Evolutionary conservation across 2,113 vertebrate species (phyloP).

Genomic region (Calidris pygmaea): DNA sequence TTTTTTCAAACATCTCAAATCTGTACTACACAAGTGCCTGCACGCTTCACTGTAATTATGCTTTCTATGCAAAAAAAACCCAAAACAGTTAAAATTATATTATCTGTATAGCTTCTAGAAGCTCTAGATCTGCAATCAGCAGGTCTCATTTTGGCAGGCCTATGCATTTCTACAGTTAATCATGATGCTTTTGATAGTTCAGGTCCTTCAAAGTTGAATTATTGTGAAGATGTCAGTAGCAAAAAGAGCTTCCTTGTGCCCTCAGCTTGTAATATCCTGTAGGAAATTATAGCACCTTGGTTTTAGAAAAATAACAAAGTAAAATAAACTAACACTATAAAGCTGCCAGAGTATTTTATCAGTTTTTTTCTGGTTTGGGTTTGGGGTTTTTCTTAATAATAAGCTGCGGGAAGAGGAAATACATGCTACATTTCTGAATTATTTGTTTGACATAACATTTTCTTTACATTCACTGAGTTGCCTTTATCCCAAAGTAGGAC

Average conservation of each 20-base stretch:
- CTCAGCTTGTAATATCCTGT: not conserved
- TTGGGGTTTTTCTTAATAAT: rapidly evolving
- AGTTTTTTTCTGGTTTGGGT: not conserved
- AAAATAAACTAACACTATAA: not conserved
- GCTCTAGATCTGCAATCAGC: not conserved
- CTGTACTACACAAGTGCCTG: not conserved
- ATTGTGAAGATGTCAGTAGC: not conserved
- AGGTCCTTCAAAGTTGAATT: not conserved
- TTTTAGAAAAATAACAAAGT: not conserved
- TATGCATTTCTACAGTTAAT: not conserved
- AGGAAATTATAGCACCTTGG: not conserved
- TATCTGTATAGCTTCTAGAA: not conserved
- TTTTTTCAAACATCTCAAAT: not conserved
- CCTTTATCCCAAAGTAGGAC: not conserved
- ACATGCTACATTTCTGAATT: not conserved
- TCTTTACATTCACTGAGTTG: not conserved
- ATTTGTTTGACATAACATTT: not conserved
- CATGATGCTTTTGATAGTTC: not conserved
- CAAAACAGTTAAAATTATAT: not conserved
- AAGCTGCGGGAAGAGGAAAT: not conserved
- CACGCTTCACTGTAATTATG: not conserved
- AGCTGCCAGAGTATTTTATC: not conserved
- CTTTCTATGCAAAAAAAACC: not conserved
- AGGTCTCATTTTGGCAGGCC: not conserved
- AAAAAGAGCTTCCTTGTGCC: not conserved